Percentiles rank a stretch among this genome's conserved stretches.
These are phyloP conservation scores for Arrhamphus sclerolepis DNA, from an alignment of 2,797 vertebrate genomes.

Conservation along the genomic window DNA sequence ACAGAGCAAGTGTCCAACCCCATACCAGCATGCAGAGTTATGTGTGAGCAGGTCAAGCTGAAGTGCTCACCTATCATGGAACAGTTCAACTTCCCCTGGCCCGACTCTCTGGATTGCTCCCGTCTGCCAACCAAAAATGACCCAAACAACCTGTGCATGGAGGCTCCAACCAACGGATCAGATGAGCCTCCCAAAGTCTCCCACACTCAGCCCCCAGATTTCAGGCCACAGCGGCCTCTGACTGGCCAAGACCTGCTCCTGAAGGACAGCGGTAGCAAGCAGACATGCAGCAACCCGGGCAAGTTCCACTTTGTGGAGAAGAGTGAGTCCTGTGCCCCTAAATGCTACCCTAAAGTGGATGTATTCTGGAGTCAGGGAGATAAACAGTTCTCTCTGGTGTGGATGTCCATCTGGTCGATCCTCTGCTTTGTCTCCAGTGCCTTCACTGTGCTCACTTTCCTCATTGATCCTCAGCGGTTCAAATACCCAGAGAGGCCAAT, in stretches of 20 bases:
- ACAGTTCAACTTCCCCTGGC: constrained; percentile 95
- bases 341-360: constrained; percentile 90
- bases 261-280: constrained; percentile 69
- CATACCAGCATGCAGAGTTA: constrained; percentile 94
- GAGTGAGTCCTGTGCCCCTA: constrained; percentile 92
- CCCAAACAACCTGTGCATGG: constrained; percentile 98
- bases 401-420: constrained; percentile 95
- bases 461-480: constrained; percentile 95
- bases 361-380: constrained; percentile 96
- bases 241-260: constrained; percentile 72
- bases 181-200: constrained; percentile 89
- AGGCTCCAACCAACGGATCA: constrained; percentile 93
- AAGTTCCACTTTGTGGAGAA: constrained; percentile 98
- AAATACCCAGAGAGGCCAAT: constrained; percentile 97
- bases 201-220: constrained; percentile 90
- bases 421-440: constrained; percentile 97
- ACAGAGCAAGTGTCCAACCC: constrained; percentile 97
- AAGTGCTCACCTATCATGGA: constrained; percentile 95
- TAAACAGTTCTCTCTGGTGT: constrained; percentile 93
- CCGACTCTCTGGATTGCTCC: constrained; percentile 93
- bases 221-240: constrained; percentile 85
- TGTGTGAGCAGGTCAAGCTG: constrained; percentile 95
- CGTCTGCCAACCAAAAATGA: constrained; percentile 95
- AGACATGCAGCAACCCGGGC: constrained; percentile 87
- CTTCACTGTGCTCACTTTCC: constrained; percentile 97